Evolutionary conservation across 2,888 invertebrate genomes (phyloP).

Genomic region (Dynastes tityus): DNA sequence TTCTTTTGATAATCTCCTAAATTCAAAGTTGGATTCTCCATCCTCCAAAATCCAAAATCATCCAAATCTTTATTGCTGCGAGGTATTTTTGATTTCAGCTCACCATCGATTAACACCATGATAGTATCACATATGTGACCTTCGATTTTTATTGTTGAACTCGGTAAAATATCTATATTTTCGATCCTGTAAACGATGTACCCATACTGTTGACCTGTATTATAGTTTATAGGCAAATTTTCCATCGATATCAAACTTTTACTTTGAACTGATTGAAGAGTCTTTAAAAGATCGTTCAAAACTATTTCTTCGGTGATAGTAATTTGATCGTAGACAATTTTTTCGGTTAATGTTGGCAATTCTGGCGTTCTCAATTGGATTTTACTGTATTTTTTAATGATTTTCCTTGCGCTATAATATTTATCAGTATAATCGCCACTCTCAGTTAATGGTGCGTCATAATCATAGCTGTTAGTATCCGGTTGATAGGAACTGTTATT

Average conservation of each 20-base stretch:
- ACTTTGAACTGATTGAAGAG: slow-evolving; percentile 52
- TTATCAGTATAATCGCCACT: slow-evolving; percentile 92
- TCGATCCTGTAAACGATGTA: slow-evolving; percentile 72
- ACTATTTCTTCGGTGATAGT: slow-evolving; percentile 41
- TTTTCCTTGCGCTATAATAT: slow-evolving; percentile 80
- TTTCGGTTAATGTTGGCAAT: slow-evolving; percentile 62
- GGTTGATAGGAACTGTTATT: slow-evolving; percentile 58
- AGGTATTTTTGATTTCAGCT: slow-evolving; percentile 65
- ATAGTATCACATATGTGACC: slow-evolving; percentile 72
- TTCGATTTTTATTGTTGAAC: slow-evolving; percentile 64
- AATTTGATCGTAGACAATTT: slow-evolving; percentile 62
- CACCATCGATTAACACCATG: slow-evolving; percentile 70
- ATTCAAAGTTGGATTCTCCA: slow-evolving; percentile 62
- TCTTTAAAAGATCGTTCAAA: slow-evolving; percentile 51
- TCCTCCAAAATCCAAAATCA: slow-evolving; percentile 69
- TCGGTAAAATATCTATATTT: slow-evolving; percentile 60
- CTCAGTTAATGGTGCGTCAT: slow-evolving; percentile 92
- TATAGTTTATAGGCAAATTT: slow-evolving; percentile 65
- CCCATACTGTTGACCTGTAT: slow-evolving; percentile 74
- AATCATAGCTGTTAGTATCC: slow-evolving; percentile 71
- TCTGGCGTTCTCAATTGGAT: slow-evolving; percentile 64
- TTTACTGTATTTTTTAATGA: slow-evolving; percentile 66
- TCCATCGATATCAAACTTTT: slow-evolving; percentile 63
- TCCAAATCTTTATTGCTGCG: slow-evolving; percentile 61
- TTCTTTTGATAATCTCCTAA: slow-evolving; percentile 59